Evolutionary conservation across 2,888 invertebrate genomes (phyloP).

Genomic region (Geotrupes spiniger): DNA sequence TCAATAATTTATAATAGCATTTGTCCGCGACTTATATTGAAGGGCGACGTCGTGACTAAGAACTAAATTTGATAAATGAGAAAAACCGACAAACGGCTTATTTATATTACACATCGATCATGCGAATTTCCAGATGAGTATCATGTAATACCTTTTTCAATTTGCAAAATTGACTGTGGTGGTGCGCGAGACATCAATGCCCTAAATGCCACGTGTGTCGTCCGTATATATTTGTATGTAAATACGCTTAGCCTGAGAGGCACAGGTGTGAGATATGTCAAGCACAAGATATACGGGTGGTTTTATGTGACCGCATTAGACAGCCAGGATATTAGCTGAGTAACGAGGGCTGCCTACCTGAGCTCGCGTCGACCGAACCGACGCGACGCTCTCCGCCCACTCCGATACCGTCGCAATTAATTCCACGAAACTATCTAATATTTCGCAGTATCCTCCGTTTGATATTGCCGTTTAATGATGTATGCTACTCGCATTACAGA

Average conservation of each 20-base stretch:
- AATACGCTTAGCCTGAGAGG: conserved; percentile 46
- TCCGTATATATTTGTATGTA: conserved; percentile 50
- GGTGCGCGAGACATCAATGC: conserved; percentile 39
- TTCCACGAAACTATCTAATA: too few species aligned
- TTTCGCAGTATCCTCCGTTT: too few species aligned
- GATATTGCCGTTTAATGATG: too few species aligned
- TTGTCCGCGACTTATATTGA: too few species aligned
- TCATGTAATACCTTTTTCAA: conserved; percentile 44
- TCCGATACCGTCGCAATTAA: too few species aligned
- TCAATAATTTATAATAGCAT: too few species aligned
- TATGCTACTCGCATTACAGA: too few species aligned
- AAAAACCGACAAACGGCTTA: too few species aligned
- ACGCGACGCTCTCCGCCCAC: too few species aligned
- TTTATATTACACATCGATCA: conserved; percentile 10
- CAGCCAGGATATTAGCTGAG: conserved; percentile 27
- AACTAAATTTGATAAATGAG: too few species aligned
- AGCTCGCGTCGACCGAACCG: not conserved
- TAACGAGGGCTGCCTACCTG: conserved; percentile 20
- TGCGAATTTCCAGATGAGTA: conserved; percentile 23
- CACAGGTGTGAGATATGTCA: conserved; percentile 52
- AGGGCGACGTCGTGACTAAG: too few species aligned
- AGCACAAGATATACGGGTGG: conserved; percentile 46
- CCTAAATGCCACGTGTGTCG: conserved; percentile 40
- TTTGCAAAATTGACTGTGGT: conserved; percentile 41
- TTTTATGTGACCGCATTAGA: conserved; percentile 47